Percentiles rank a stretch among this genome's conserved stretches.
Conservation (phyloP, 2,888 invertebrate genomes). For the Caradrina clavipalpis region DNA sequence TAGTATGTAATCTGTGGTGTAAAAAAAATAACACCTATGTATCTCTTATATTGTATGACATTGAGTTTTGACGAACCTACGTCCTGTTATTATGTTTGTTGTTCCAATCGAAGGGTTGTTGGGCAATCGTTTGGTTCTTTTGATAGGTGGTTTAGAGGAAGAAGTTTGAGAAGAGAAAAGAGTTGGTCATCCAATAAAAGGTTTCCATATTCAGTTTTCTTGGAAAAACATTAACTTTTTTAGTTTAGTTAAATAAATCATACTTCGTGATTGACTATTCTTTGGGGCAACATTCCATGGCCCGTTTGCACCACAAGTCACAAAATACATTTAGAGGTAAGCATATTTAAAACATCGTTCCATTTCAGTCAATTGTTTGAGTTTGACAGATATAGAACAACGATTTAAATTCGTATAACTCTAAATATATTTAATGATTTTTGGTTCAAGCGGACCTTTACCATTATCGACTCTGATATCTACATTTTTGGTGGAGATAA, state of each 20-base stretch:
- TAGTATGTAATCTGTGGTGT: slow-evolving; percentile 42
- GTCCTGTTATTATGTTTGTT: slow-evolving; percentile 16
- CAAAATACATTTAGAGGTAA: not conserved
- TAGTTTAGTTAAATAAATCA: not conserved
- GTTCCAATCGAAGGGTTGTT: slow-evolving; percentile 17
- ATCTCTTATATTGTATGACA: slow-evolving; percentile 38
- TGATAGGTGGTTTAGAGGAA: slow-evolving; percentile 25
- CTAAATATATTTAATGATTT: too few relatives aligned
- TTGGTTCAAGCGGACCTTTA: not conserved
- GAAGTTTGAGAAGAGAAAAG: too few relatives aligned
- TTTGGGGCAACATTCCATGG: not conserved
- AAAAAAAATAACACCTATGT: slow-evolving; percentile 43
- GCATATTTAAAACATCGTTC: too few relatives aligned
- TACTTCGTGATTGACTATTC: not conserved
- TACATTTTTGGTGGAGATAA: not conserved
- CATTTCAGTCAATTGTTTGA: too few relatives aligned
- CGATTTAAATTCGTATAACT: too few relatives aligned
- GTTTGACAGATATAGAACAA: too few relatives aligned
- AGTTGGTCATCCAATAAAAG: not conserved
- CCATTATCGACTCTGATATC: not conserved
- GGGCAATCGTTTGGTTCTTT: slow-evolving; percentile 24
- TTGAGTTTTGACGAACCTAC: slow-evolving; percentile 45
- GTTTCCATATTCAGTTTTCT: not conserved
- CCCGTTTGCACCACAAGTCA: not conserved
- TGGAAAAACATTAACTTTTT: not conserved